Conservation (phyloP, 2,113 vertebrate genomes). For the Aythya baeri region DNA sequence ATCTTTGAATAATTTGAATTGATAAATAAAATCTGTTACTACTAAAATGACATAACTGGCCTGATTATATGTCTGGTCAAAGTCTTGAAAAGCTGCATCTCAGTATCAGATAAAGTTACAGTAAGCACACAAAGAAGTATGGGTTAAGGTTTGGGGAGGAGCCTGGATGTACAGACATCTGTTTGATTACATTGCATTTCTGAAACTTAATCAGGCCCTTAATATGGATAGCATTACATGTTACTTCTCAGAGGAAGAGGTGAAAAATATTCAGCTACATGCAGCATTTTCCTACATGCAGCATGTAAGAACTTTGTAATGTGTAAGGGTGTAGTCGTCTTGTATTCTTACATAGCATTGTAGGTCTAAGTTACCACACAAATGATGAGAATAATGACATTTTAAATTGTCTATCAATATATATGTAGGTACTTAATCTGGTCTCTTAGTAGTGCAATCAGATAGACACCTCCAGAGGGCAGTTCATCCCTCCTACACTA, state of each 20-base stretch:
- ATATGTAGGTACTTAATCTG: not conserved
- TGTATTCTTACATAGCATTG: not conserved
- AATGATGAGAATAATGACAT: not conserved
- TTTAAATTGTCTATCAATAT: not conserved
- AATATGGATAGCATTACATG: not conserved
- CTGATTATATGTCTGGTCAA: not conserved
- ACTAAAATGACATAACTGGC: not conserved
- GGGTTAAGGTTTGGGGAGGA: not conserved
- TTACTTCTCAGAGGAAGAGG: not conserved
- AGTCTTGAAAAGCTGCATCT: not conserved
- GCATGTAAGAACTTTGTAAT: not conserved
- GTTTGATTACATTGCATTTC: not conserved
- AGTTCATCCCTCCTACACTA: no score
- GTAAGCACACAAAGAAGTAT: not conserved
- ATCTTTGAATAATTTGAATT: not conserved
- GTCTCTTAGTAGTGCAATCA: not conserved
- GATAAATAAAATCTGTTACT: not conserved
- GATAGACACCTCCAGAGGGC: not conserved
- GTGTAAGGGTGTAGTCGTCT: not conserved
- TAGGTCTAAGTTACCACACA: not conserved
- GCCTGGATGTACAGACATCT: not conserved
- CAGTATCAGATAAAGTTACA: no score
- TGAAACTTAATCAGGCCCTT: not conserved
- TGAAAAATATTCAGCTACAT: not conserved
- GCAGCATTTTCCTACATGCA: not conserved